Base-by-base conservation (phyloP, 2,888 invertebrate genomes). In the Drosophila mimica region DNA sequence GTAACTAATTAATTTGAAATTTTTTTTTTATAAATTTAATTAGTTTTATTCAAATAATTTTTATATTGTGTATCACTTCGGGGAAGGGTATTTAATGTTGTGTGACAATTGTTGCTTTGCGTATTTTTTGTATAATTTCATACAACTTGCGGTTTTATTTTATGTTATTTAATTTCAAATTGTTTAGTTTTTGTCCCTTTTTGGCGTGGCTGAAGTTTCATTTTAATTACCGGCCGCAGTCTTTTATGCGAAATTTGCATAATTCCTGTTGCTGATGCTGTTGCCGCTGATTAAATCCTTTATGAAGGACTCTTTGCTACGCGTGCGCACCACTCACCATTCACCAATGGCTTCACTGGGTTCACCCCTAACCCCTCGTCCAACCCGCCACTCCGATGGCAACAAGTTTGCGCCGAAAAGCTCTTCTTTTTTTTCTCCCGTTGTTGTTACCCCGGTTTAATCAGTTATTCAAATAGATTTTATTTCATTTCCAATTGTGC, bases 391-490 rank as follows among this genome's bases (percentile, higher is more conserved):
- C 20, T 15, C n/a, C 25, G 13, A 33, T 25, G 70, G 75, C 83
- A 85, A 85, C 83, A 85, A 82, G 81, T 84, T 84, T 68, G 48
- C 53, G 28, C 58, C 43, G 48, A 56, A 66, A 61, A 79, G 79
- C 76, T 67, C 28, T 46, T 46, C 4, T 20, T 46, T 20, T 46
- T 11, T 9, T 59, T 67, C 25, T 33, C 40, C 13, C 13, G 9
- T 56, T 60, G 46, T 51, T 62, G 62, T 56, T 74, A 43, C 57
- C 57, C 46, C 56, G 31, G 58, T 68, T 62, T 87, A 87, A 87
- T 87, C 87, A 74, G 81, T 86, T 78, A 84, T 81, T 84, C 88
- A 87, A 87, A 87, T 87, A 87, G 81, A 82, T 81, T 86, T 75
- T 28, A 75, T 76, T 83, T 71, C 78, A 67, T 64, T 74, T 33